Evolutionary conservation across 2,113 vertebrate genomes (phyloP), one percentile per base, ranked within the genome.

Genomic region (Anser brachyrhynchus): DNA sequence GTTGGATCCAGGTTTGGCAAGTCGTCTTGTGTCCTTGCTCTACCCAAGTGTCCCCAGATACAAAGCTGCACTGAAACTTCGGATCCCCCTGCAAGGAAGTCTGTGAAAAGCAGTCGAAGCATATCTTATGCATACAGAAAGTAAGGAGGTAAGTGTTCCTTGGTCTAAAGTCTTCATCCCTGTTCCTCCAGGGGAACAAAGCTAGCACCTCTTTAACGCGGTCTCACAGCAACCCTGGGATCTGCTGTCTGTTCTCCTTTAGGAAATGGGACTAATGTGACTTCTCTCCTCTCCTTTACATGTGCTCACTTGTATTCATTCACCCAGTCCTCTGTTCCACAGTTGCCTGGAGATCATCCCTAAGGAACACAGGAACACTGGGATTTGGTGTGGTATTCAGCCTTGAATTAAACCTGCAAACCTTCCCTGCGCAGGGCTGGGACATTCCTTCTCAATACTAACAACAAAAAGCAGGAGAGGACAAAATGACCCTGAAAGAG

Each of bases 401-500:
- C 78, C 55, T 79, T 57, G 19, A 76, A 61, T 33, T 26, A 69
- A 83, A 73, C 25, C 57, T 49, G 51, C 39, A 71, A 26, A 41
- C 31, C 6, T 51, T 41, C 51, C 55, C 14, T 12, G 5, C 41
- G 37, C 41, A n/a, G 74, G 58, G 49, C 19, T 89, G 43, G 26
- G 31, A 33, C 82, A 29, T 61, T 91, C 33, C 37, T 74, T n/a
- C 72, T 93, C n/a, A 64, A 2, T 23, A 77, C 87, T 0, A 61
- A 39, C 39, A 81, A 41, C 33, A 69, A 81, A 87, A 77, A 73
- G 44, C 66, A 87, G 51, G 11, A 83, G 59, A 92, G 82, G 46
- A 92, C 69, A 88, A 81, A 92, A 77, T 37, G n/a, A 83, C 69
- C 69, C 65, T 43, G 51, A 26, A 86, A 57, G 29, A 58, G 35